Base-by-base conservation (phyloP, 1,140 invertebrate species). In the Macrotrachela quadricornifera region DNA sequence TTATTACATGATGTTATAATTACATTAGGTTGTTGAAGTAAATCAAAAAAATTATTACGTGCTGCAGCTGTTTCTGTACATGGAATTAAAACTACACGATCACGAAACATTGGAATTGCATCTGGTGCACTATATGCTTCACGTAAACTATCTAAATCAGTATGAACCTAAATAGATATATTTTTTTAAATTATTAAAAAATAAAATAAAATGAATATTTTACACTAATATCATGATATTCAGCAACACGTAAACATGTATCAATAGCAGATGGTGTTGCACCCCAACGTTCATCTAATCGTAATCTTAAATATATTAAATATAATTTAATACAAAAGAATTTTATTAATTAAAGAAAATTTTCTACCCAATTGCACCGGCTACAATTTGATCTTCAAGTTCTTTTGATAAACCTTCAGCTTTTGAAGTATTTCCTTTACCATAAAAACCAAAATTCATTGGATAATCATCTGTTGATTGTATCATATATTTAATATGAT, bases 231-330 rank as follows among this genome's bases (percentile, higher is more conserved):
- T 70, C 67, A 41, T 61, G 62, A 51, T 61, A 60, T 1, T 68
- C 67, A 8, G 67, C 68, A 40, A 68, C 64, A 42, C 57, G 58
- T 10, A 70, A 54, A 61, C 61, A 62, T 0, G 62, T 60, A 56
- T 71, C 65, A 48, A 71, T 69, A 41, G 64, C 62, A 8, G 67
- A 57, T 9, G 69, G 68, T 49, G 69, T 68, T 3, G 62, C 61
- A 14, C 67, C 69, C 67, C 66, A 71, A 56, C 67, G 65, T 57
- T 71, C 68, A 46, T 68, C 66, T 13, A 70, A 51, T 55, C 69
- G 70, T 18, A 69, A 44, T 10, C 67, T 68, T 40, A 14, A 57
- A 45, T 38, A 39, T 57, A 38, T 17, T 43, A 6, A 30, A 14
- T 38, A 2, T 13, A 13, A 16, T 12, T 14, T 1, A 4, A 13